Evolutionary conservation across 2,888 invertebrate species (phyloP).

Genomic region (Trissolcus japonicus): DNA sequence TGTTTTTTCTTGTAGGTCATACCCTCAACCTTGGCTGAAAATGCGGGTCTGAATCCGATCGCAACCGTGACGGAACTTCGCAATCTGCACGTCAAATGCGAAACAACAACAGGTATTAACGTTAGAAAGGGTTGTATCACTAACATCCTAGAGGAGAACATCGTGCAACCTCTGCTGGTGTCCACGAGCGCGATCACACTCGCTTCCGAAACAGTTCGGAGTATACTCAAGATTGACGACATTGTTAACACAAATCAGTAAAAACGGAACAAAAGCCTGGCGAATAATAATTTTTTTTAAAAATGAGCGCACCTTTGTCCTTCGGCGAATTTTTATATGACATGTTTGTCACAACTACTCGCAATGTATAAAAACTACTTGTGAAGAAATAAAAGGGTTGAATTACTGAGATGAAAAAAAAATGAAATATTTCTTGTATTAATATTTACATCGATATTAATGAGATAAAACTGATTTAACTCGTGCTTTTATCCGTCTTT

Average conservation of each 20-base stretch:
- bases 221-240: constrained; percentile 99
- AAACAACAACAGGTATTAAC: constrained; percentile 94
- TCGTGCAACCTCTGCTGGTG: constrained; percentile 97
- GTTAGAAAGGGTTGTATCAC: constrained; percentile 97
- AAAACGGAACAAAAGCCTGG: constrained; percentile 20
- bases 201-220: constrained; percentile 97
- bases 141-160: constrained; percentile 97
- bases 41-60: constrained; percentile 94
- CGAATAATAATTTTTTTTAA: too few relatives aligned
- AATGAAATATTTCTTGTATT: too few relatives aligned
- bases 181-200: constrained; percentile 94
- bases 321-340: not conserved
- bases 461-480: too few relatives aligned
- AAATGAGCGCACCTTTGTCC: not conserved
- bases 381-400: too few relatives aligned
- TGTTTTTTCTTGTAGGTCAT: constrained; percentile 80
- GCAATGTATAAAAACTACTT: not conserved
- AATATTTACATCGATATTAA: too few relatives aligned
- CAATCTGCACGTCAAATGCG: constrained; percentile 92
- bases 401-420: too few relatives aligned
- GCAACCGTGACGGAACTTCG: constrained; percentile 97
- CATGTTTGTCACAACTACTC: not conserved
- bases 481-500: too few relatives aligned
- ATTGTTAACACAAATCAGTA: constrained; percentile 84
- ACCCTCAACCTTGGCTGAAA: constrained; percentile 93